Percentiles rank a stretch among this genome's conserved stretches.
phyloP scores from a whole-genome alignment of 2,113 vertebrate genomes.

The Oncorhynchus kisutch region DNA sequence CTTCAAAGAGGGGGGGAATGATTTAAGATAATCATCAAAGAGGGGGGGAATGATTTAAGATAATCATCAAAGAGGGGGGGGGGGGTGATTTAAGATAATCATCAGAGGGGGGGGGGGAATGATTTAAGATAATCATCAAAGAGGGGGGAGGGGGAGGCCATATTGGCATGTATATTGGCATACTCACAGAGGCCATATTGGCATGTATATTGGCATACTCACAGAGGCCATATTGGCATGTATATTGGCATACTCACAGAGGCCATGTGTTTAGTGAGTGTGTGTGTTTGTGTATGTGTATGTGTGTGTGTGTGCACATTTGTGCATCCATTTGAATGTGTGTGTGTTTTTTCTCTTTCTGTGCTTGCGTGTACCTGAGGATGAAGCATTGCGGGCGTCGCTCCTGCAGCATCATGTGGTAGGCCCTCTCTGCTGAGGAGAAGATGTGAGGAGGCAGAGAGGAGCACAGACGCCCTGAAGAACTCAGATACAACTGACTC shows the following conservation, averaged over 20 bases:
- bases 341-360: neutral
- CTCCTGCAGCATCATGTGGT: constrained; percentile 90
- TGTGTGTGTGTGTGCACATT: neutral
- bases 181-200: neutral
- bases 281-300: neutral
- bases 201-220: neutral
- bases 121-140: too few species aligned
- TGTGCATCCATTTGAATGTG: neutral
- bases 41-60: too few species aligned
- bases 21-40: too few species aligned
- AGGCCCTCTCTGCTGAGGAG: constrained; percentile 89
- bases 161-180: neutral
- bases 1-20: too few species aligned
- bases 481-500: constrained; percentile 89
- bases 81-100: too few species aligned
- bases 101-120: too few species aligned
- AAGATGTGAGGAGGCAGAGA: constrained; percentile 94
- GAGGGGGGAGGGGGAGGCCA: neutral
- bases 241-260: too few species aligned
- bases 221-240: neutral
- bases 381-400: constrained; percentile 87
- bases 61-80: too few species aligned
- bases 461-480: constrained; percentile 80
- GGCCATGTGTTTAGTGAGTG: neutral
- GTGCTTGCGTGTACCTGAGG: constrained; percentile 79